These are phyloP conservation scores for Epizoanthus stellaris DNA, from an alignment of 92 coral and sea anemone genomes.

Conservation along the genomic window DNA sequence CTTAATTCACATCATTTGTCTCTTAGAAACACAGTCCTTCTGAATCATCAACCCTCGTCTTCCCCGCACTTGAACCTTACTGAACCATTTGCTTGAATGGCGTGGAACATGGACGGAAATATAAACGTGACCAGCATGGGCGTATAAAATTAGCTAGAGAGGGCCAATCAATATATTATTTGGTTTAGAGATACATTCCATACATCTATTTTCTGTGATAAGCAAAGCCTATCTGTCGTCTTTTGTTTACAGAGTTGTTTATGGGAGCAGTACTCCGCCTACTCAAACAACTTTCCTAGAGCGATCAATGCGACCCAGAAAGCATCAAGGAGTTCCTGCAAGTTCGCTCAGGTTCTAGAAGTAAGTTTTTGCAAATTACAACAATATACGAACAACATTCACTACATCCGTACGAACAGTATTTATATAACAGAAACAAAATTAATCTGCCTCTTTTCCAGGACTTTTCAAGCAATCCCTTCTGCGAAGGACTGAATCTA, in stretches of 20 bases:
- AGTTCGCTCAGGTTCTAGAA: conserved; percentile 56
- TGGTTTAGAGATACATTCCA: no score
- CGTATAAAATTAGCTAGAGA: no score
- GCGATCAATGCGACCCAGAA: conserved; percentile 62
- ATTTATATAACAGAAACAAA: background rate
- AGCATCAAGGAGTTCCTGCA: conserved; percentile 35
- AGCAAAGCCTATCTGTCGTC: background rate
- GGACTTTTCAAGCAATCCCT: conserved; percentile 57
- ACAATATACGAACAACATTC: background rate
- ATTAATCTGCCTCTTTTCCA: background rate
- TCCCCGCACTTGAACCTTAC: no score
- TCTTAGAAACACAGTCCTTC: no score
- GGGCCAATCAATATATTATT: no score
- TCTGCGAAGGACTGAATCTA: conserved; percentile 67
- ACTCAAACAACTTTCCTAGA: conserved; percentile 70
- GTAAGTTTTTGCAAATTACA: background rate
- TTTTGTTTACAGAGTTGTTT: conserved; percentile 43
- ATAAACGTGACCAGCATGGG: no score
- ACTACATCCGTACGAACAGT: background rate
- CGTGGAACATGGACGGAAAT: no score
- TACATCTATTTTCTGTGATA: no score
- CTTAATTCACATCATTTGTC: no score
- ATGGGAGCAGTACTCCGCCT: conserved; percentile 53
- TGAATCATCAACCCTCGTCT: no score
- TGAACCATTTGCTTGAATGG: no score